phyloP scores from a whole-genome alignment of 2,888 invertebrate species.

The Spatulosminthurus flaviceps region DNA sequence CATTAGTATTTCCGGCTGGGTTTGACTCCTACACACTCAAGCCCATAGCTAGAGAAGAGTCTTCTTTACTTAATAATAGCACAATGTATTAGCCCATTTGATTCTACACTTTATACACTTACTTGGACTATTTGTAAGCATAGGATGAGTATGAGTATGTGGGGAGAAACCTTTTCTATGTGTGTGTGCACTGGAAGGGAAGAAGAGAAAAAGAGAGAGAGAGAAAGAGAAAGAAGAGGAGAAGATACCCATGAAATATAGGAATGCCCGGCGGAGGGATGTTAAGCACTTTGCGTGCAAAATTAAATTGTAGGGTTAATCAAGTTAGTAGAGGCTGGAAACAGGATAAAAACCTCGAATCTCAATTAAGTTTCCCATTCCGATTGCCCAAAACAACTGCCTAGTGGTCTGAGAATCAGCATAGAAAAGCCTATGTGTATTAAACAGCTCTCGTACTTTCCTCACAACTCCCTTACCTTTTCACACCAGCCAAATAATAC shows the following conservation, averaged over 20 bases:
- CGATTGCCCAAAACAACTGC: slow-evolving; percentile 34
- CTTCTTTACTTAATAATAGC: too few relatives aligned
- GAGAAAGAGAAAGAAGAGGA: background rate
- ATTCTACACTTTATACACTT: too few relatives aligned
- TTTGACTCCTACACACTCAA: too few relatives aligned
- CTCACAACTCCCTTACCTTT: too few relatives aligned
- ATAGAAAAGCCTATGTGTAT: too few relatives aligned
- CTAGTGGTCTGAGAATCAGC: slow-evolving; percentile 23
- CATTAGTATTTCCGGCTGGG: too few relatives aligned
- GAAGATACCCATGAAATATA: slow-evolving; percentile 14
- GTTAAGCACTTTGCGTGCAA: slow-evolving; percentile 56
- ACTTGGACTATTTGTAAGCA: too few relatives aligned
- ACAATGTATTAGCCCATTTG: too few relatives aligned
- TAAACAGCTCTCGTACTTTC: too few relatives aligned
- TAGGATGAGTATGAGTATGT: too few relatives aligned
- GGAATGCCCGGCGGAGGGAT: slow-evolving; percentile 52
- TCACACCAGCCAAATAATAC: background rate
- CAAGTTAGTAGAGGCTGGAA: slow-evolving; percentile 52
- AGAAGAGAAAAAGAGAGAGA: background rate
- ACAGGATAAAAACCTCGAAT: slow-evolving; percentile 55
- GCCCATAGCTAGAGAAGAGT: too few relatives aligned
- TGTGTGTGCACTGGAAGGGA: background rate
- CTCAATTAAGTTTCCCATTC: slow-evolving; percentile 56
- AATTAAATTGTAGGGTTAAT: slow-evolving; percentile 58
- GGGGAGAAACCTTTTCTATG: too few relatives aligned